phyloP scores from a whole-genome alignment of 2,888 invertebrate species.

The Willowsia nigromaculata region DNA sequence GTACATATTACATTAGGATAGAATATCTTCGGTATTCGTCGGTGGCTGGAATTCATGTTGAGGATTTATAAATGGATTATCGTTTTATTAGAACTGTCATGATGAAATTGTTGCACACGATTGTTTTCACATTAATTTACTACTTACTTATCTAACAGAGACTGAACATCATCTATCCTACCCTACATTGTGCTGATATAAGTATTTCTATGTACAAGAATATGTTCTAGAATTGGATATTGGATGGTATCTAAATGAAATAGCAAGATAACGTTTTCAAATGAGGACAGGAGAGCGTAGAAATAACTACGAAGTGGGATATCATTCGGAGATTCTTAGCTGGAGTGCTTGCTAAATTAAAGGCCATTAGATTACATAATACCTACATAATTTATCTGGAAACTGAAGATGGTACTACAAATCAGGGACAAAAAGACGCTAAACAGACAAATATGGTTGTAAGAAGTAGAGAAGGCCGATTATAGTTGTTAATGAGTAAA shows the following conservation, averaged over 20 bases:
- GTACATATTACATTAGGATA: background rate
- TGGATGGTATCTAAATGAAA: too few relatives aligned
- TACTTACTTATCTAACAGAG: background rate
- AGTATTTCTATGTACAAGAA: constrained; percentile 53
- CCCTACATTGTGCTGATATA: background rate
- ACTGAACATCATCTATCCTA: background rate
- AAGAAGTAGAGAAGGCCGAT: constrained; percentile 55
- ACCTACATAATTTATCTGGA: too few relatives aligned
- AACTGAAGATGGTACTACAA: background rate
- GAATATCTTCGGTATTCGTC: constrained; percentile 20
- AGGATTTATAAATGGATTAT: constrained; percentile 4
- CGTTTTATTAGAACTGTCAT: background rate
- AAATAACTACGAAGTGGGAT: too few relatives aligned
- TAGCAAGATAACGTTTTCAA: too few relatives aligned
- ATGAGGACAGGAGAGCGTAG: too few relatives aligned
- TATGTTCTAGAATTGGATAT: too few relatives aligned
- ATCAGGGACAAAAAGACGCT: background rate
- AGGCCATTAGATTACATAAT: background rate
- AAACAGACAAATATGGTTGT: background rate
- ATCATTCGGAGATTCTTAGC: too few relatives aligned
- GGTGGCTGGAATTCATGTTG: constrained; percentile 43
- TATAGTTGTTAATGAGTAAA: constrained; percentile 23
- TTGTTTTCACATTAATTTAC: background rate
- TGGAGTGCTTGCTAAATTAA: background rate
- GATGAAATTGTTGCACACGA: background rate